phyloP scores from a whole-genome alignment of 2,797 vertebrate genomes.

The Spinus olivaceus region DNA sequence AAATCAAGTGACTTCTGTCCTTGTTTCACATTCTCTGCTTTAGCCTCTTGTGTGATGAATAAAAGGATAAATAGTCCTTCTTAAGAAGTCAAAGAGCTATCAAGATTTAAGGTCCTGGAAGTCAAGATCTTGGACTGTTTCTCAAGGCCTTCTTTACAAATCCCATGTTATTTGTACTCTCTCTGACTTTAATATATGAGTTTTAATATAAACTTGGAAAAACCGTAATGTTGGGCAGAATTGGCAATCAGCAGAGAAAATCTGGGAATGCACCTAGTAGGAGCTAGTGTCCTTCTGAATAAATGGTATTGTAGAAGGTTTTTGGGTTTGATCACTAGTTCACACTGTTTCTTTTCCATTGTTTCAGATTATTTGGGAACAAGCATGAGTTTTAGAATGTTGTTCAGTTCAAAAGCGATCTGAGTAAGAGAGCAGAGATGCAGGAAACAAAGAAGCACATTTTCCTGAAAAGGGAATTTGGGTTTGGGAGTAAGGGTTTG shows the following conservation, averaged over 20 bases:
- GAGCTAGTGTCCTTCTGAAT: not conserved
- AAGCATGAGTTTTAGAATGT: not conserved
- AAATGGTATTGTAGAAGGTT: not conserved
- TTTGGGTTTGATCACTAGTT: not conserved
- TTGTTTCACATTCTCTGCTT: not conserved
- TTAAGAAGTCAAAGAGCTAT: not conserved
- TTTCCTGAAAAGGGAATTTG: not conserved
- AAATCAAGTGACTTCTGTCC: not conserved
- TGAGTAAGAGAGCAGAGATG: not conserved
- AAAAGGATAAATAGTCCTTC: not conserved
- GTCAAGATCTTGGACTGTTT: not conserved
- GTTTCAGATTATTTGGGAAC: not conserved
- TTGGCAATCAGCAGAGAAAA: not conserved
- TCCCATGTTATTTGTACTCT: not conserved
- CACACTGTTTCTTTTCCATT: not conserved
- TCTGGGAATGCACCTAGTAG: not conserved
- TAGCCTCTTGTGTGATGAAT: not conserved
- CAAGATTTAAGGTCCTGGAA: not conserved
- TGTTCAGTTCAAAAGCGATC: not conserved
- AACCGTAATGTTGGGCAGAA: fast-evolving
- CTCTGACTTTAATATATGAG: not conserved
- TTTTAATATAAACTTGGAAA: not conserved
- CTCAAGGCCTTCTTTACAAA: not conserved
- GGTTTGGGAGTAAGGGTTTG: not conserved
- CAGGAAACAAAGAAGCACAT: not conserved